These are phyloP conservation scores for Tridacna gigas DNA, from an alignment of 2,888 invertebrate genomes.

Conservation along the genomic window DNA sequence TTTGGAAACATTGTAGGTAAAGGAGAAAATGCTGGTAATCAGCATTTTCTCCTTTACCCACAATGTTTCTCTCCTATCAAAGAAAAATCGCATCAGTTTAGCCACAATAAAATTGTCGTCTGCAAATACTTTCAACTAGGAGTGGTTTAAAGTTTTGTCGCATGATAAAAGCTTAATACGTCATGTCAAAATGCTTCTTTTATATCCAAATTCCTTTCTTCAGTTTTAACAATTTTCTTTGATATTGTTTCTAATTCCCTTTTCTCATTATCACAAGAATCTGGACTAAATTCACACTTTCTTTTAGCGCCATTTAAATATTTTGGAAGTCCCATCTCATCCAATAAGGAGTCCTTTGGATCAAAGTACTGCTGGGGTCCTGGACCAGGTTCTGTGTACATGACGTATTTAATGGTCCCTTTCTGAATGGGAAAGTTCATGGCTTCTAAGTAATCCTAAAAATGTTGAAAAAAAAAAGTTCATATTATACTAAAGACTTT, in stretches of 20 bases:
- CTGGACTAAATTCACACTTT: slow-evolving; percentile 3
- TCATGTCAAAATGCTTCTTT: too few species aligned
- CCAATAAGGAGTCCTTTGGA: slow-evolving; percentile 69
- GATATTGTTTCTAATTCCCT: background rate
- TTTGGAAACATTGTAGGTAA: too few species aligned
- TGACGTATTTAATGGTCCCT: slow-evolving; percentile 92
- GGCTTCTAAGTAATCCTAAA: slow-evolving; percentile 71
- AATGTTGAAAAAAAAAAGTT: background rate
- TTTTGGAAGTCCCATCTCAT: slow-evolving; percentile 71
- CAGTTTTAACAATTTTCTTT: slow-evolving; percentile 20
- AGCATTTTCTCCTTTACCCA: too few species aligned
- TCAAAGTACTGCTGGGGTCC: slow-evolving; percentile 88
- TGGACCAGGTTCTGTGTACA: slow-evolving; percentile 92
- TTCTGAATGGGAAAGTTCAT: slow-evolving; percentile 80
- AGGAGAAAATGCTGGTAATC: too few species aligned
- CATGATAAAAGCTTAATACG: too few species aligned
- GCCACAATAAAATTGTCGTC: too few species aligned
- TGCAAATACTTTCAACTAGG: too few species aligned
- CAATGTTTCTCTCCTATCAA: too few species aligned
- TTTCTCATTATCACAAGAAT: background rate
- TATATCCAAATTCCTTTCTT: too few species aligned
- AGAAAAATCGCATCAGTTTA: too few species aligned
- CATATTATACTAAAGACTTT: too few species aligned
- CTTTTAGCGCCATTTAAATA: slow-evolving; percentile 7
- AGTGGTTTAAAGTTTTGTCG: too few species aligned